Percentiles rank a stretch among this genome's conserved stretches.
Conservation (phyloP, 2,113 vertebrate genomes). For the Mobula hypostoma region DNA sequence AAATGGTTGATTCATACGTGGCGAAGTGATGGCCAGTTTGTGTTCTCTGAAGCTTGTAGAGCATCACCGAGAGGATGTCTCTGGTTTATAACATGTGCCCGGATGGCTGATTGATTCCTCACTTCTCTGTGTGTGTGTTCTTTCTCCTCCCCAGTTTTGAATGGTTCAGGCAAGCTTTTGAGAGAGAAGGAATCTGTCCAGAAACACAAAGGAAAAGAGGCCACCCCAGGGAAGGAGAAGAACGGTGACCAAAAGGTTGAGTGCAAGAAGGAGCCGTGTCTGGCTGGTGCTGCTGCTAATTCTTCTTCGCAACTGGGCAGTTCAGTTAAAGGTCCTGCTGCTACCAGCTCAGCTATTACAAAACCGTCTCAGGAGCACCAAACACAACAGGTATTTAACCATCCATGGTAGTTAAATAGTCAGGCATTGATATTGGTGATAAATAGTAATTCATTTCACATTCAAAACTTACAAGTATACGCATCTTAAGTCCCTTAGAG, state of each 20-base stretch:
- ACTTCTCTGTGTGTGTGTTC: neutral
- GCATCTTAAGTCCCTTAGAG: too few species aligned
- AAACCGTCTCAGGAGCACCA: slow-evolving; percentile 85
- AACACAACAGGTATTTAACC: slow-evolving; percentile 68
- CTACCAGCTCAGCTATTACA: slow-evolving; percentile 68
- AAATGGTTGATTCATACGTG: neutral
- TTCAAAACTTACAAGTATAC: neutral
- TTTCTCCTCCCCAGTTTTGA: slow-evolving; percentile 66
- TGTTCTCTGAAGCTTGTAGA: neutral
- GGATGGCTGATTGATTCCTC: neutral
- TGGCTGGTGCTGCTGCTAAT: slow-evolving; percentile 48
- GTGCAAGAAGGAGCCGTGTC: slow-evolving; percentile 63
- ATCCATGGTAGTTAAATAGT: neutral
- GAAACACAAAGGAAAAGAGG: slow-evolving; percentile 71
- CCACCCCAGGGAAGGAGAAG: slow-evolving; percentile 77
- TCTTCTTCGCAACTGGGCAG: slow-evolving; percentile 59
- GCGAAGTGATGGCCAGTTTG: neutral
- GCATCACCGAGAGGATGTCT: neutral
- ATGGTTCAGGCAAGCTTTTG: slow-evolving; percentile 74
- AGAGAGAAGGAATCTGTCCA: slow-evolving; percentile 67
- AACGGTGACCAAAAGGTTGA: slow-evolving; percentile 71
- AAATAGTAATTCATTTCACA: neutral
- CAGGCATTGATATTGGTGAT: too few species aligned
- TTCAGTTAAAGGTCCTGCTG: slow-evolving; percentile 61
- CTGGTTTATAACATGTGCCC: neutral